Base-by-base conservation (phyloP, 2,113 vertebrate species). In the Raja brachyura region DNA sequence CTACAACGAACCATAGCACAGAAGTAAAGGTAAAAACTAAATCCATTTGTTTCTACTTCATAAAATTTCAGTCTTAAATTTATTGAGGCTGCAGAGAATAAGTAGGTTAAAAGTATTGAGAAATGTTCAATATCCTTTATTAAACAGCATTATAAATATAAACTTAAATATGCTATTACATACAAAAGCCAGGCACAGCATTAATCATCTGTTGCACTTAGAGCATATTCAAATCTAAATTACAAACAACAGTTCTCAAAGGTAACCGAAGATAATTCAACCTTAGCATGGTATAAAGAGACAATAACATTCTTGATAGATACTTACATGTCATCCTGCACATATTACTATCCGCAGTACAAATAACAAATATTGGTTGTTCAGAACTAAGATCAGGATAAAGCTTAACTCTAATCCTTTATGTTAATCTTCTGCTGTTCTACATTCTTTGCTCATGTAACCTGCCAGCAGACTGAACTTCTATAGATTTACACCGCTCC, bases 391-490 rank as follows among this genome's bases (percentile, higher is more conserved):
- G 90, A 48, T 31, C 54, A 94, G 93, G 93, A 93, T 70, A 68
- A 93, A 93, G 94, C 94, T 56, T 54, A 93, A 61, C 93, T 90
- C 93, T 94, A 94, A 94, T 94, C 93, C 93, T 48, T 18, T 77
- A 6, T 18, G 56, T 93, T 94, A 94, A 94, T 94, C 93, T 78
- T 85, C 28, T 73, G 33, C 81, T 93, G 93, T 90, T 94, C 94
- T 93, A 94, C 93, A 94, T 94, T 94, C 93, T 61, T 81, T 73
- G 66, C 66, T 39, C 28, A 88, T 56, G 61, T 90, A 61, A 11
- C 28, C 28, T 88, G 66, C 54, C 31, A 25, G 73, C 5, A 14
- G 66, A 63, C 4, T 92, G 66, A 74, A 92, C 33, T 22, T 73
- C 20, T 11, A 54, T 54, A 39, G 66, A 28, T 74, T 48, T 54